Conservation (phyloP, 2,888 invertebrate species). For the Chaitophorus viminalis region DNA sequence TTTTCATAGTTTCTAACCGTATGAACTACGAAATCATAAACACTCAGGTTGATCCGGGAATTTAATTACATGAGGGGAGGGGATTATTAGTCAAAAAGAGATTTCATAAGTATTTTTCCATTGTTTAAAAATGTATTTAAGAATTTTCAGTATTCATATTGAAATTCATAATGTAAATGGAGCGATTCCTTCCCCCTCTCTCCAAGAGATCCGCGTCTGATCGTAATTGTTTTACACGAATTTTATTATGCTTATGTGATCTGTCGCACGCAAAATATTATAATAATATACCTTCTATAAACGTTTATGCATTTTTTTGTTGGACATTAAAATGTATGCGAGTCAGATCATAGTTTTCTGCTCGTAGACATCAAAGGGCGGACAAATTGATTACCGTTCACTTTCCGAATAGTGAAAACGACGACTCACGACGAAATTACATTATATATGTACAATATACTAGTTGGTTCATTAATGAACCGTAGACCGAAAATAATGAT, state of each 20-base stretch:
- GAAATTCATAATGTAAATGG: too few species aligned
- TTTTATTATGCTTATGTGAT: too few species aligned
- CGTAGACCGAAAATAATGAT: not conserved
- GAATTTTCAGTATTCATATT: too few species aligned
- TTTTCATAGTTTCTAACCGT: too few species aligned
- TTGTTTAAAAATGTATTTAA: too few species aligned
- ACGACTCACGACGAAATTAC: not conserved
- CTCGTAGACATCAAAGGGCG: not conserved
- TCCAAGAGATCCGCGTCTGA: too few species aligned
- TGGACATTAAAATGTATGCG: not conserved
- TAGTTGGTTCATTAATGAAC: not conserved
- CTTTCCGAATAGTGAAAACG: not conserved
- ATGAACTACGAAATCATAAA: not conserved
- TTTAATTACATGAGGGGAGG: too few species aligned
- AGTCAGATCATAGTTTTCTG: not conserved
- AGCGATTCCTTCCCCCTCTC: too few species aligned
- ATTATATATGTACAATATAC: not conserved
- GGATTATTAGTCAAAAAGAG: too few species aligned
- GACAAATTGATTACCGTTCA: slow-evolving; percentile 1
- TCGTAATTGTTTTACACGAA: not conserved
- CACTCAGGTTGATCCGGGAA: too few species aligned
- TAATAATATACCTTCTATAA: too few species aligned
- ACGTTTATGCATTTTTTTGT: not conserved
- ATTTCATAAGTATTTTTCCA: too few species aligned
- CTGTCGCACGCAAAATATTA: not conserved